phyloP scores from a whole-genome alignment of 2,797 vertebrate genomes.

The Gadopsis marmoratus region DNA sequence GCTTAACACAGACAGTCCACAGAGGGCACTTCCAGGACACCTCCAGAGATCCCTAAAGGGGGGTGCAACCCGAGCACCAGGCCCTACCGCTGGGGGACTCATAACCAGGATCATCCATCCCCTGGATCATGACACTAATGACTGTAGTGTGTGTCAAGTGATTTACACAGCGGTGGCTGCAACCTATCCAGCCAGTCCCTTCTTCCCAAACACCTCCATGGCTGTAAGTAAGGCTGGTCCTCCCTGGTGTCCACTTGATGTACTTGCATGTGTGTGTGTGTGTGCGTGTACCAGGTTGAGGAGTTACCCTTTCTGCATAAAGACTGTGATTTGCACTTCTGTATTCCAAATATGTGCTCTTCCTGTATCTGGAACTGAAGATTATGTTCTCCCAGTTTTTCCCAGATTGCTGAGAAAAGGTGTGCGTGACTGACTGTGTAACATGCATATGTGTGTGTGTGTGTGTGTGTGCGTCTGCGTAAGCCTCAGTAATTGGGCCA shows the following conservation, averaged over 20 bases:
- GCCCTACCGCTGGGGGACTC: slow-evolving; percentile 13
- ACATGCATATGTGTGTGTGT: slow-evolving; percentile 33
- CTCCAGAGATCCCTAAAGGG: neutral
- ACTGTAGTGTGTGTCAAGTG: slow-evolving; percentile 65
- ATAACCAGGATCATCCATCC: slow-evolving; percentile 49
- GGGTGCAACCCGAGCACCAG: slow-evolving; percentile 6
- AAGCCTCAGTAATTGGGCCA: slow-evolving; percentile 77
- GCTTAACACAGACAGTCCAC: slow-evolving; percentile 14
- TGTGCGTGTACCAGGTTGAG: neutral
- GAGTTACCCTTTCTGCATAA: slow-evolving; percentile 29
- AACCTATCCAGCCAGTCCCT: slow-evolving; percentile 15
- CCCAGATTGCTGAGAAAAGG: slow-evolving; percentile 58
- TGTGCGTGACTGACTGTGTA: slow-evolving; percentile 62
- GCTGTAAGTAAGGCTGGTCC: slow-evolving; percentile 23
- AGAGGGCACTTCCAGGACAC: slow-evolving; percentile 28
- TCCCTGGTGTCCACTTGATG: slow-evolving; percentile 31
- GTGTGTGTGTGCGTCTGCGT: slow-evolving; percentile 51
- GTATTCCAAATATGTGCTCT: slow-evolving; percentile 67
- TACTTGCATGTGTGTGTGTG: neutral
- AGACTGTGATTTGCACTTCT: slow-evolving; percentile 52
- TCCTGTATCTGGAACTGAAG: slow-evolving; percentile 59
- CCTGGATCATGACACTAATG: slow-evolving; percentile 68
- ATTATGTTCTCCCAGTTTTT: slow-evolving; percentile 55
- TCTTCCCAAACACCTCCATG: slow-evolving; percentile 37
- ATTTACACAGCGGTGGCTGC: slow-evolving; percentile 42